These are phyloP conservation scores for Nettapus auritus DNA, from an alignment of 2,113 vertebrate genomes.

Conservation along the genomic window DNA sequence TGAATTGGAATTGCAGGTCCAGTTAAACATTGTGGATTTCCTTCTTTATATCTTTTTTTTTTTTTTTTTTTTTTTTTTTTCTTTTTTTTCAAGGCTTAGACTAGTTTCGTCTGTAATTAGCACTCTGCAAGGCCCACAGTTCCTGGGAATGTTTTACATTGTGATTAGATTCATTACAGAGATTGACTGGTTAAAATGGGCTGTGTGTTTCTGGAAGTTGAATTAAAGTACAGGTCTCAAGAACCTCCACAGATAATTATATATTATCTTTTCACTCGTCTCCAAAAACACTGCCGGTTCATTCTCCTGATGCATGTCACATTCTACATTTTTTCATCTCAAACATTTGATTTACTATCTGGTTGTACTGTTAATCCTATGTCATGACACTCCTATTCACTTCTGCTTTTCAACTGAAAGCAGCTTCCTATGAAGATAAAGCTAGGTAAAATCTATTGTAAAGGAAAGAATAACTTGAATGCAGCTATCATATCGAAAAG, in stretches of 20 bases:
- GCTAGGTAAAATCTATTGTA: constrained; percentile 98
- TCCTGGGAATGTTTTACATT: constrained; percentile 23
- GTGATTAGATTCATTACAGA: constrained; percentile 16
- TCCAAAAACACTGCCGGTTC: constrained; percentile 81
- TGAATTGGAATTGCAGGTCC: background rate
- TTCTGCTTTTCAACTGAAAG: constrained; percentile 95
- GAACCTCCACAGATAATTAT: constrained; percentile 52
- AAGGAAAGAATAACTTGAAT: constrained; percentile 83
- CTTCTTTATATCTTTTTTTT: background rate
- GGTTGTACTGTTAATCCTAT: constrained; percentile 95
- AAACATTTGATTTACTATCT: constrained; percentile 96
- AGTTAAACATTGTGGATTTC: background rate
- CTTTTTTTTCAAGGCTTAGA: background rate
- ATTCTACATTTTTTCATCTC: constrained; percentile 92
- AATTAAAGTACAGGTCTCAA: constrained; percentile 47
- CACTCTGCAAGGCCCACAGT: background rate
- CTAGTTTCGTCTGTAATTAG: background rate
- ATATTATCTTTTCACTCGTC: constrained; percentile 42
- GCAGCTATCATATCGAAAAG: constrained; percentile 84
- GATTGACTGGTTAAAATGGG: constrained; percentile 31
- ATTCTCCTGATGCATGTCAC: constrained; percentile 88
- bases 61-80: background rate
- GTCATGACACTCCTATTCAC: constrained; percentile 99
- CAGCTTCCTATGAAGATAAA: constrained; percentile 97
- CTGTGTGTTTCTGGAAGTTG: constrained; percentile 44